phyloP scores from a whole-genome alignment of 2,888 invertebrate species.

The Cosmopolites sordidus region DNA sequence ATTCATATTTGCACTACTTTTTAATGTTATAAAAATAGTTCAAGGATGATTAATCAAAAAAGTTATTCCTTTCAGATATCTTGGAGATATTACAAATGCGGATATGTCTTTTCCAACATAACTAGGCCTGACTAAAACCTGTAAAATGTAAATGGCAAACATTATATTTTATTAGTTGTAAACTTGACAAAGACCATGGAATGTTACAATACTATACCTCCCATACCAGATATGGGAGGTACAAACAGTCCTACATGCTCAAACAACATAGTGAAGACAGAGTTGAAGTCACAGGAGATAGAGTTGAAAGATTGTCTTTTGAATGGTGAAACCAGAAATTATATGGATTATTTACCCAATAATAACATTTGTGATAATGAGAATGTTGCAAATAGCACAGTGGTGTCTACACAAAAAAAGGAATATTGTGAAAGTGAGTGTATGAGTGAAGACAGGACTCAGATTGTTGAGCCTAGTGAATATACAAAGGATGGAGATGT shows the following conservation, averaged over 20 bases:
- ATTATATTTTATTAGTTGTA: not conserved
- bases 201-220: slow-evolving; percentile 8
- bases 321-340: slow-evolving; percentile 35
- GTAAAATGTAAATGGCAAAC: not conserved
- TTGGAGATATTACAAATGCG: not conserved
- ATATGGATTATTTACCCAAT: slow-evolving; percentile 39
- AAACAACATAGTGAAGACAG: slow-evolving; percentile 24
- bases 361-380: slow-evolving; percentile 43
- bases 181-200: slow-evolving; percentile 17
- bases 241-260: slow-evolving; percentile 9
- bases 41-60: too few species aligned
- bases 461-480: slow-evolving; percentile 3
- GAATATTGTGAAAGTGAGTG: slow-evolving; percentile 22
- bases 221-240: slow-evolving; percentile 20
- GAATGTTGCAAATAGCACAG: slow-evolving; percentile 23
- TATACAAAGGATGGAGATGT: slow-evolving; percentile 14
- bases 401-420: slow-evolving; percentile 2
- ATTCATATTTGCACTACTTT: not conserved
- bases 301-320: slow-evolving; percentile 25
- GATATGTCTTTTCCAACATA: not conserved
- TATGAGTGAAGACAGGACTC: slow-evolving; percentile 15
- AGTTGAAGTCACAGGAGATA: slow-evolving; percentile 19
- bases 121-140: not conserved
- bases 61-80: too few species aligned
- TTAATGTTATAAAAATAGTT: too few species aligned